Conservation (phyloP, 1,140 invertebrate species). For the Zaprionus vittiger region DNA sequence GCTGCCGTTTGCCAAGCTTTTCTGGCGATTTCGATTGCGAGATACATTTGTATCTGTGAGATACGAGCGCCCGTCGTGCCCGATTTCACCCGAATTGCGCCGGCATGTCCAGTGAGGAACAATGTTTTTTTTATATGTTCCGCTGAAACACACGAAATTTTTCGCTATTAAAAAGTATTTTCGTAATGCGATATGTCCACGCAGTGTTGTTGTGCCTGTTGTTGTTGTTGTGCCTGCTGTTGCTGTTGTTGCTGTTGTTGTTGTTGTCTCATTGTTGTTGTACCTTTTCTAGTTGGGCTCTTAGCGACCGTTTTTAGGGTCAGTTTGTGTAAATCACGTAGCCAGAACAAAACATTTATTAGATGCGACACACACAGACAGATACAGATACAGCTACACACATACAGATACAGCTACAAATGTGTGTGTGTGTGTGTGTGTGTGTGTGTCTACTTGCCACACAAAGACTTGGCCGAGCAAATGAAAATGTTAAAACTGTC, state of each 20-base stretch:
- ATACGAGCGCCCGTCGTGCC: slow-evolving; percentile 37
- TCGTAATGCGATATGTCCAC: slow-evolving; percentile 71
- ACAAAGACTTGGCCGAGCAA: slow-evolving; percentile 5
- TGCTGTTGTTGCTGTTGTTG: not conserved
- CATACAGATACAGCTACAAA: not conserved
- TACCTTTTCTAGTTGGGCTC: slow-evolving; percentile 14
- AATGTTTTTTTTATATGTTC: slow-evolving; percentile 22
- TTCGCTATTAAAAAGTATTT: slow-evolving; percentile 75
- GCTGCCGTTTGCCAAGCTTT: slow-evolving; percentile 13
- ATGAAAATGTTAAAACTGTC: slow-evolving; percentile 27
- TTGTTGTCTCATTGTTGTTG: slow-evolving; percentile 9
- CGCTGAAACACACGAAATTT: slow-evolving; percentile 36
- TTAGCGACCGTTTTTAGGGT: slow-evolving; percentile 65
- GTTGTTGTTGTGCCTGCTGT: not conserved
- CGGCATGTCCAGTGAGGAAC: slow-evolving; percentile 22
- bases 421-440: too few species aligned
- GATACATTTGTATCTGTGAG: slow-evolving; percentile 43
- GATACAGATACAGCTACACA: not conserved
- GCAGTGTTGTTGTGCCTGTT: not conserved
- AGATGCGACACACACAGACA: slow-evolving; percentile 42
- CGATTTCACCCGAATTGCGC: slow-evolving; percentile 54
- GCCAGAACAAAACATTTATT: slow-evolving; percentile 65
- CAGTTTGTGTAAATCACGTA: slow-evolving; percentile 74
- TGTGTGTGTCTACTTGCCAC: slow-evolving; percentile 5
- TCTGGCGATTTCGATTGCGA: slow-evolving; percentile 31